Conservation (phyloP, 2,797 vertebrate species). For the Siniperca undulata region DNA sequence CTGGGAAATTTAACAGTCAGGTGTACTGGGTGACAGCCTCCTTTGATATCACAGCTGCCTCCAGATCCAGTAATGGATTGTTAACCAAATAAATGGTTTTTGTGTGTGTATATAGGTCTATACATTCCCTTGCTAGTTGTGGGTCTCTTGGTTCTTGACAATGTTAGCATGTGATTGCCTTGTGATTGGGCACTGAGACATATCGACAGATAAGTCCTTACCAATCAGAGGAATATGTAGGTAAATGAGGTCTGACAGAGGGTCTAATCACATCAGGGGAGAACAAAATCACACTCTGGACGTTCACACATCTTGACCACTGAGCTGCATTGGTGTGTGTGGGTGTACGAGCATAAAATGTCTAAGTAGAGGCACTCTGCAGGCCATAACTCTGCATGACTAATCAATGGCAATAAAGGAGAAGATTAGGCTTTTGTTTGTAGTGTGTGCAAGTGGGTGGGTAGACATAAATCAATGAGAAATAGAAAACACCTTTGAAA, state of each 20-base stretch:
- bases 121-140: neutral
- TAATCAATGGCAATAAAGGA: slow-evolving; percentile 41
- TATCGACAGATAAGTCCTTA: slow-evolving; percentile 19
- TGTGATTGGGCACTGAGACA: slow-evolving; percentile 20
- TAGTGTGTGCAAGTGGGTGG: neutral
- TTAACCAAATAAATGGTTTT: neutral
- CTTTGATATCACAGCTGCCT: neutral
- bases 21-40: neutral
- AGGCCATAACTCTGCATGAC: slow-evolving; percentile 12
- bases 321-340: neutral
- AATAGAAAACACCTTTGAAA: slow-evolving; percentile 4
- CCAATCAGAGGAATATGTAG: slow-evolving; percentile 10
- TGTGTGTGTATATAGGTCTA: neutral
- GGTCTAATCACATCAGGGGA: neutral
- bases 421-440: slow-evolving; percentile 30
- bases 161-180: neutral
- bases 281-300: slow-evolving; percentile 14
- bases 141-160: slow-evolving; percentile 19
- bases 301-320: slow-evolving; percentile 6
- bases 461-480: slow-evolving; percentile 14
- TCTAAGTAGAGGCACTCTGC: neutral
- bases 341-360: neutral
- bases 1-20: neutral
- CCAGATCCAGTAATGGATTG: neutral
- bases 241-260: slow-evolving; percentile 47